Conservation (phyloP, 2,797 vertebrate genomes). For the Cyprinodon diabolis region DNA sequence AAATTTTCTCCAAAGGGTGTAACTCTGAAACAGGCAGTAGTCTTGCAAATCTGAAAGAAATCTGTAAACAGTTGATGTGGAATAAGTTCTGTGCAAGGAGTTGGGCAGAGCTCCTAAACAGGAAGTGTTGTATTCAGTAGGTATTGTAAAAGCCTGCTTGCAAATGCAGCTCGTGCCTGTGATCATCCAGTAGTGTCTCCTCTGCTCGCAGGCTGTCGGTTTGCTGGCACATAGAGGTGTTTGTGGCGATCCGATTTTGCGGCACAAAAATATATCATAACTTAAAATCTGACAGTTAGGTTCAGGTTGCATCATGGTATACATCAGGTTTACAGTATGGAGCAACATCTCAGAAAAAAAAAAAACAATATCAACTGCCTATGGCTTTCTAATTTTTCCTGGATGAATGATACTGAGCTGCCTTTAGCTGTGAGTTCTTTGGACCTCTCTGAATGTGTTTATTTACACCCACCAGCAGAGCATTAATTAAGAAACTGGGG, state of each 20-base stretch:
- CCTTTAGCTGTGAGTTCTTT: conserved; percentile 59
- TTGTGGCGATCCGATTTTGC: conserved; percentile 31
- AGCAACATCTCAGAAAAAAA: conserved; percentile 10
- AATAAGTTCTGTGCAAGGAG: conserved; percentile 45
- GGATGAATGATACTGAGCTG: conserved; percentile 14
- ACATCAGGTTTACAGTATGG: conserved; percentile 13
- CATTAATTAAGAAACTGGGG: conserved; percentile 79
- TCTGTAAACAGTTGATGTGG: conserved; percentile 15
- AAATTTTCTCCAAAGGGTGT: background rate
- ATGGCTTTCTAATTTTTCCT: background rate
- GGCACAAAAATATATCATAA: conserved; percentile 15
- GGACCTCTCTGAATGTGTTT: conserved; percentile 73
- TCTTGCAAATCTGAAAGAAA: conserved; percentile 16
- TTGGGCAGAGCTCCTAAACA: conserved; percentile 40
- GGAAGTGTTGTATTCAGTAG: conserved; percentile 39
- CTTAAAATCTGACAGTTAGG: conserved; percentile 11
- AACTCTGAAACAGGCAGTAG: conserved; percentile 16
- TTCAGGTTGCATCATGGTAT: conserved; percentile 5
- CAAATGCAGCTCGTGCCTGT: conserved; percentile 31
- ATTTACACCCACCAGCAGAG: conserved; percentile 73
- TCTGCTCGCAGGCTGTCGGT: conserved; percentile 29
- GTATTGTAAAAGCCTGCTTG: conserved; percentile 43
- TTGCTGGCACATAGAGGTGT: conserved; percentile 51
- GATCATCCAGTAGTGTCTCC: conserved; percentile 25
- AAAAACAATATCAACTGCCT: background rate